Base-by-base conservation (phyloP, 2,113 vertebrate genomes). In the Gymnogyps californianus region DNA sequence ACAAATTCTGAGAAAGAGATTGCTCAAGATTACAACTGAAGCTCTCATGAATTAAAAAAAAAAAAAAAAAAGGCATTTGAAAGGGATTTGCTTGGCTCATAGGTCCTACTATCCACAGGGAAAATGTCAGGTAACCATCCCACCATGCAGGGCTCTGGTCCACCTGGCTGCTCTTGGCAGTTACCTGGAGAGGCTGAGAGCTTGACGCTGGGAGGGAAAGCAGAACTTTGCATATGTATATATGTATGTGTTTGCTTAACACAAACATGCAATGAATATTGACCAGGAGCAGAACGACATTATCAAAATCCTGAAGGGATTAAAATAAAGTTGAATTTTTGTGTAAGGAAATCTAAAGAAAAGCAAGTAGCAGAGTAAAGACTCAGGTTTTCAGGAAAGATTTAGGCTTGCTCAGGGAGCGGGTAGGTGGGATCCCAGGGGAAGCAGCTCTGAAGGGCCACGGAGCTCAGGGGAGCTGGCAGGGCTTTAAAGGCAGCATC, bases 221-320 rank as follows among this genome's bases (percentile, higher is more conserved):
- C 11, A 57, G 13, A n/a, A 84, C 5, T 71, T 81, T 84, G 9
- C 8, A 16, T 26, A 21, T 19, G 11, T 7, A 19, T 34, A 2
- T 42, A 8, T 61, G 5, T 32, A 16, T 65, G 67, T 67, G 16
- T 62, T 76, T 70, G 5, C 49, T 87, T 67, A 62, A 57, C 18
- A 46, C 17, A 86, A 47, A 67, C 36, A 13, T 34, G 7, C 3
- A 58, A 29, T 58, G 9, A 84, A 51, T 91, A 92, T 90, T 92
- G 89, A 36, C 42, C 11, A 91, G 58, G 62, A 93, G 52, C 32
- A 75, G 29, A 96, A 94, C 34, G 28, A 54, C 24, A 29, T 89
- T 28, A 71, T 59, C 28, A 75, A 94, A 96, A 26, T 52, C 11
- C 36, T 58, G 52, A 82, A 77, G 13, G 2, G 7, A 31, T 2